Conservation (phyloP, 2,113 vertebrate species). For the Mastomys natalensis region DNA sequence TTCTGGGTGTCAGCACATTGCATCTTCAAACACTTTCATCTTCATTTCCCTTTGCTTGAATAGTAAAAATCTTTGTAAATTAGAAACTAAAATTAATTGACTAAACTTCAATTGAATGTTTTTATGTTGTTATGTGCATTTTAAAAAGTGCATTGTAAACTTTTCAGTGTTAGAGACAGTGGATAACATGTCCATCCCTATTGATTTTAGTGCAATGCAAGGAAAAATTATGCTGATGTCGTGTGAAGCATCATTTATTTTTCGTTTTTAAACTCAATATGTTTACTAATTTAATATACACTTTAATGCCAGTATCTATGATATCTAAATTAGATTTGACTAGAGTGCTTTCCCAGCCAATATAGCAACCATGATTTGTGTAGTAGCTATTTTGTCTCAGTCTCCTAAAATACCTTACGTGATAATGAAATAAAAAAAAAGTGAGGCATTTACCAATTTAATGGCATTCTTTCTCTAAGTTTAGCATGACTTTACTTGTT, state of each 20-base stretch:
- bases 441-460: background rate
- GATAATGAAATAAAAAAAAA: background rate
- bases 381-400: background rate
- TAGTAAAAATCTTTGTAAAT: slow-evolving; percentile 86
- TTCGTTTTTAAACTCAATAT: slow-evolving; percentile 15
- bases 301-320: background rate
- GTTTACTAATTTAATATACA: slow-evolving; percentile 57
- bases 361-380: slow-evolving; percentile 15
- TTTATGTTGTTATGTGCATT: slow-evolving; percentile 84
- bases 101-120: slow-evolving; percentile 82
- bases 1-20: slow-evolving; percentile 80
- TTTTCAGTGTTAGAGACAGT: slow-evolving; percentile 64
- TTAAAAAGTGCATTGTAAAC: slow-evolving; percentile 61
- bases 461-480: background rate
- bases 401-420: background rate
- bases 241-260: slow-evolving; percentile 65
- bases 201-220: background rate
- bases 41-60: slow-evolving; percentile 85
- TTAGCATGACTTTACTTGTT: background rate
- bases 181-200: slow-evolving; percentile 54
- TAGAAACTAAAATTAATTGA: slow-evolving; percentile 86
- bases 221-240: slow-evolving; percentile 55
- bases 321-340: slow-evolving; percentile 57
- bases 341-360: slow-evolving; percentile 25
- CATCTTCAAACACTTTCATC: slow-evolving; percentile 76